These are phyloP conservation scores for Hystrix brachyura DNA, from an alignment of 2,113 vertebrate genomes.

Conservation along the genomic window DNA sequence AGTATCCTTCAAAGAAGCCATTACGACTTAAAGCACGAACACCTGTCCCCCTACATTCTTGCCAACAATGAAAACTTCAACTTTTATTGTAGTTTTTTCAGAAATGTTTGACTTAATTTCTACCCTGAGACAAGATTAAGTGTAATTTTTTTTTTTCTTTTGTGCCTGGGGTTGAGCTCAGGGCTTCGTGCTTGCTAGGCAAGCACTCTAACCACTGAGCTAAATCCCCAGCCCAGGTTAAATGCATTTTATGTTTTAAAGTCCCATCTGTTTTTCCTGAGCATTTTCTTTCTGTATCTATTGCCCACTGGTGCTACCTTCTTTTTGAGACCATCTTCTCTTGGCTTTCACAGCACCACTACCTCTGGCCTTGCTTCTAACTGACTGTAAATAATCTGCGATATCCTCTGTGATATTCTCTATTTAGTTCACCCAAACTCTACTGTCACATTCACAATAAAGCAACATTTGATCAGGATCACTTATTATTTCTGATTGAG, in stretches of 20 bases:
- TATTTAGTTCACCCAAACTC: neutral
- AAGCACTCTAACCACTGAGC: too few relatives aligned
- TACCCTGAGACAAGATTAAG: neutral
- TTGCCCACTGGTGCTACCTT: neutral
- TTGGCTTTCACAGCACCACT: neutral
- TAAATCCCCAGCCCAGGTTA: neutral
- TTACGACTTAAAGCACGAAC: conserved; percentile 1
- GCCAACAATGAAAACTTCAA: neutral
- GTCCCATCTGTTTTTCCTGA: neutral
- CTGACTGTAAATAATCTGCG: neutral
- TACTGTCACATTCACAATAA: neutral
- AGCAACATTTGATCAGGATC: neutral
- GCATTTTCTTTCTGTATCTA: neutral
- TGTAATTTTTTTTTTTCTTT: too few relatives aligned
- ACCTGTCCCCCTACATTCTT: neutral
- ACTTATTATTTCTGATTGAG: neutral
- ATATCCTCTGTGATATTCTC: neutral
- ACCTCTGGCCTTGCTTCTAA: neutral
- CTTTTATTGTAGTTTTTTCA: neutral
- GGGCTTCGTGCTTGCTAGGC: too few relatives aligned
- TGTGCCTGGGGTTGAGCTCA: too few relatives aligned
- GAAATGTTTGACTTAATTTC: neutral
- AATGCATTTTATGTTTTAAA: neutral
- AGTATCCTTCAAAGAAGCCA: neutral
- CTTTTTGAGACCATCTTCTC: neutral